Base-by-base conservation (phyloP, 1,140 invertebrate species). In the Cydia fagiglandana region DNA sequence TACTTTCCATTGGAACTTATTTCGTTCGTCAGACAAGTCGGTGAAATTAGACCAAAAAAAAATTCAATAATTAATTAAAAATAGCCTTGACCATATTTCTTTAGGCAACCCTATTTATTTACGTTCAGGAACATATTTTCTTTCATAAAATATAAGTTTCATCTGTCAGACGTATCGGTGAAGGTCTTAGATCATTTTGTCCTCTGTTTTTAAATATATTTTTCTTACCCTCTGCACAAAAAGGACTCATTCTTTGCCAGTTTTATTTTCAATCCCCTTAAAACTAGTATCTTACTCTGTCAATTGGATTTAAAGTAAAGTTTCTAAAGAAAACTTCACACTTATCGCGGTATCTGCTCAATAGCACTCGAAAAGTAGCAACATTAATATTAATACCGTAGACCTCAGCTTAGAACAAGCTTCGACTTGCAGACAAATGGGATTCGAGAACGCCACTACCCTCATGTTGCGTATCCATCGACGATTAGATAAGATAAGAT, bases 141-240 rank as follows among this genome's bases (percentile, higher is more conserved):
- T n/a, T n/a, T n/a, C n/a, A n/a, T n/a, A n/a, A n/a, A n/a, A n/a
- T n/a, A n/a, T n/a, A n/a, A n/a, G n/a, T n/a, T n/a, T n/a, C n/a
- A n/a, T n/a, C n/a, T n/a, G n/a, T n/a, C n/a, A n/a, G n/a, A n/a
- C n/a, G n/a, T n/a, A n/a, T n/a, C n/a, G n/a, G n/a, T n/a, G n/a
- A n/a, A n/a, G n/a, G n/a, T n/a, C n/a, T n/a, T n/a, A n/a, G n/a
- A n/a, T n/a, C n/a, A n/a, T n/a, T n/a, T n/a, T n/a, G n/a, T n/a
- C n/a, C n/a, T n/a, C 38, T 3, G 30, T 30, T 30, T 38, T 38
- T 38, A 38, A 38, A 38, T 38, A 38, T 7, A 50, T 50, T 50
- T 50, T 50, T n/a, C 12, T 2, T 50, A 13, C 47, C 15, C 15
- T 81, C 80, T 78, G 80, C 77, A 82, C 80, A 78, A 53, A 50